phyloP scores from a whole-genome alignment of 2,888 invertebrate species.

The Cosmopolites sordidus region DNA sequence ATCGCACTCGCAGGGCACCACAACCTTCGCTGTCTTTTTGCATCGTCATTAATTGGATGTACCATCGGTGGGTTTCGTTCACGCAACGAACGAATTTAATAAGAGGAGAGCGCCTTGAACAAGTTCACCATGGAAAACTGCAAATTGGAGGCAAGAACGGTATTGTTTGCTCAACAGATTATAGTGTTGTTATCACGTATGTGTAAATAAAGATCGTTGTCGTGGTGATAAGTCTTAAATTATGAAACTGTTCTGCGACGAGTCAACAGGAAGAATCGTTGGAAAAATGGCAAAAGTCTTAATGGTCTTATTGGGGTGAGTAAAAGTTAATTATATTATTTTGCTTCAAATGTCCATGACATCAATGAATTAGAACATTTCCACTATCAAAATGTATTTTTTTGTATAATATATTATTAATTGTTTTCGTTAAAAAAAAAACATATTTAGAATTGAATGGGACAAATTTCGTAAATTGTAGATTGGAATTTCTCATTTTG shows the following conservation, averaged over 20 bases:
- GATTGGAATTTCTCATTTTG: too few relatives aligned
- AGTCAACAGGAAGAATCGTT: too few relatives aligned
- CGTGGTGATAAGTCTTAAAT: not conserved
- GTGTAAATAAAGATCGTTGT: not conserved
- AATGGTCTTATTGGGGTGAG: not conserved
- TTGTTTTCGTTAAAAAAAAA: too few relatives aligned
- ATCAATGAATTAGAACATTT: too few relatives aligned
- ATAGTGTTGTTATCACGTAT: not conserved
- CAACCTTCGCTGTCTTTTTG: not conserved
- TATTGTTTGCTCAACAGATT: not conserved
- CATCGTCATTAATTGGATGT: not conserved
- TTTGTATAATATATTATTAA: too few relatives aligned
- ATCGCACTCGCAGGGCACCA: not conserved
- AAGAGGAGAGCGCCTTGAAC: not conserved
- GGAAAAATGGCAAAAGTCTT: not conserved
- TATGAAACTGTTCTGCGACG: not conserved
- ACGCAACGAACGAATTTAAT: not conserved
- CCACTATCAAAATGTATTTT: too few relatives aligned
- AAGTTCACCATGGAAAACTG: not conserved
- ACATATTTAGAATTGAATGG: too few relatives aligned
- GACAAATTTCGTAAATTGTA: too few relatives aligned
- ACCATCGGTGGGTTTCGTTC: not conserved
- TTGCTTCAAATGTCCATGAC: too few relatives aligned
- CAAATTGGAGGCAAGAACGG: not conserved
- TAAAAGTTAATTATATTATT: too few relatives aligned